Conservation (phyloP, 1,140 invertebrate genomes). For the Homarus americanus region DNA sequence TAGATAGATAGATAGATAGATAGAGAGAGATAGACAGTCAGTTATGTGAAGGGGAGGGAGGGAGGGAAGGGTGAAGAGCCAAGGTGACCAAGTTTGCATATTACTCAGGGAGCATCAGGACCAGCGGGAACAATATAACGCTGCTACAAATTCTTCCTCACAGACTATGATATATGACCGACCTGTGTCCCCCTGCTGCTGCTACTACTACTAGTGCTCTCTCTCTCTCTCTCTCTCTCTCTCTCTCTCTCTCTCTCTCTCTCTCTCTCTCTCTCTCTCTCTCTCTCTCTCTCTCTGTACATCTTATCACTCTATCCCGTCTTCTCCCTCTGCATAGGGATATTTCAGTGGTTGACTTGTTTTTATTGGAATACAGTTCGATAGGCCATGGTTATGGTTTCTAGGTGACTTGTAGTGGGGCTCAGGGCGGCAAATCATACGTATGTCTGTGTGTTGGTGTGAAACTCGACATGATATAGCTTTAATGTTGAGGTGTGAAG, state of each 20-base stretch:
- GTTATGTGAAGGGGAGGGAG: background rate
- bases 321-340: too few relatives aligned
- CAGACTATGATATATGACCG: background rate
- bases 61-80: background rate
- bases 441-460: too few relatives aligned
- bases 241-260: slow-evolving; percentile 37
- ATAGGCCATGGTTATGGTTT: too few relatives aligned
- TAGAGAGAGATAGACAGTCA: too few relatives aligned
- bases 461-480: too few relatives aligned
- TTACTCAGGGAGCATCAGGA: slow-evolving; percentile 19
- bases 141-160: slow-evolving; percentile 30
- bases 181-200: background rate
- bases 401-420: too few relatives aligned
- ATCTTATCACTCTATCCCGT: too few relatives aligned
- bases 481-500: too few relatives aligned
- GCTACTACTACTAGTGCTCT: background rate
- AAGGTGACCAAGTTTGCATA: background rate
- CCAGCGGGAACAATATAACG: slow-evolving; percentile 32
- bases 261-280: slow-evolving; percentile 21
- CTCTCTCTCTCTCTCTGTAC: background rate
- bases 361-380: too few relatives aligned
- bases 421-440: too few relatives aligned
- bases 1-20: too few relatives aligned
- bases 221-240: slow-evolving; percentile 28
- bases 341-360: too few relatives aligned